Conservation (phyloP, 1,140 invertebrate genomes). For the Anastrepha ludens region DNA sequence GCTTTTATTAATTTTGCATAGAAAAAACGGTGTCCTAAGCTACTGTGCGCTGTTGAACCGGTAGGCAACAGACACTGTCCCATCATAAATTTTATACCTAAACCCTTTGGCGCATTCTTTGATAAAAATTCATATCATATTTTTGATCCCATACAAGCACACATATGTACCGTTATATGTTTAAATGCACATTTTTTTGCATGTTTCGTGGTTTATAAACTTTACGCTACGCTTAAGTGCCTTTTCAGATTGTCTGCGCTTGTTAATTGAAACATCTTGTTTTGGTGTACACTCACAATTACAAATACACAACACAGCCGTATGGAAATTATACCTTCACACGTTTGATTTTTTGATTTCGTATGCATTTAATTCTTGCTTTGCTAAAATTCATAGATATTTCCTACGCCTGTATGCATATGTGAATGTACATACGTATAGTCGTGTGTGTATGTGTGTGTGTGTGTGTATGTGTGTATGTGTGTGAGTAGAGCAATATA, state of each 20-base stretch:
- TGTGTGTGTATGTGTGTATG: not conserved
- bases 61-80: too few species aligned
- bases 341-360: too few species aligned
- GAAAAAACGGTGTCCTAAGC: too few species aligned
- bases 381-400: not conserved
- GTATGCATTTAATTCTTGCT: too few species aligned
- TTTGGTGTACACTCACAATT: not conserved
- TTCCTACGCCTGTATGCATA: not conserved
- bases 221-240: not conserved
- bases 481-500: not conserved
- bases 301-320: not conserved
- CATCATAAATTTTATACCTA: too few species aligned
- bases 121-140: too few species aligned
- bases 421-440: not conserved
- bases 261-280: not conserved
- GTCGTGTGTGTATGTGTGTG: not conserved
- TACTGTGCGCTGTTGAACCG: too few species aligned
- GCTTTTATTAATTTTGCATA: too few species aligned
- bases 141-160: too few species aligned
- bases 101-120: not conserved
- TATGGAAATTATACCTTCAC: not conserved
- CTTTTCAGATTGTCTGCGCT: not conserved
- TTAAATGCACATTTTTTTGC: too few species aligned
- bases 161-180: too few species aligned
- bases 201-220: too few species aligned